Percentiles rank a stretch among this genome's conserved stretches.
These are phyloP conservation scores for Colossoma macropomum DNA, from an alignment of 2,113 vertebrate genomes.

Conservation along the genomic window DNA sequence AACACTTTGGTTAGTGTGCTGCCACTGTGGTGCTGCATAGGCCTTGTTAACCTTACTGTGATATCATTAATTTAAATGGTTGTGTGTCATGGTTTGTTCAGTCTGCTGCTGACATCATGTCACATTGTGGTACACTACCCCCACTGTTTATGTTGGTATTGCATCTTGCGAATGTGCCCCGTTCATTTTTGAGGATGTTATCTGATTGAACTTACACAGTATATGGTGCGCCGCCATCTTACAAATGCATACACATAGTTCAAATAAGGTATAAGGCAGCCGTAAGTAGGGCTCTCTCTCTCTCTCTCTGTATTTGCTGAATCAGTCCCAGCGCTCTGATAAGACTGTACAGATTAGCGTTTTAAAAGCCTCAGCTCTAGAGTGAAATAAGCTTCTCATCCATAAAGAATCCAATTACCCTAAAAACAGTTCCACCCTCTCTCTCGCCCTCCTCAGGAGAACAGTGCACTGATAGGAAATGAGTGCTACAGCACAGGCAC, in stretches of 20 bases:
- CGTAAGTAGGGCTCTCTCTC: not conserved
- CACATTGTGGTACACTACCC: not conserved
- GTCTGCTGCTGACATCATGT: not conserved
- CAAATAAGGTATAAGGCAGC: not conserved
- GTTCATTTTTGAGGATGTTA: not conserved
- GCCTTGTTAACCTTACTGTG: too few species aligned
- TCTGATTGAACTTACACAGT: too few species aligned
- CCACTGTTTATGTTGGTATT: not conserved
- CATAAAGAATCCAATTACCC: conserved; percentile 48
- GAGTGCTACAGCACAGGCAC: not conserved
- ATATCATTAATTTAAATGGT: too few species aligned
- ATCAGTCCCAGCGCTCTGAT: conserved; percentile 29
- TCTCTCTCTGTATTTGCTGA: conserved; percentile 26
- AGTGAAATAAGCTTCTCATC: conserved; percentile 43
- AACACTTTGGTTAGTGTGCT: too few species aligned
- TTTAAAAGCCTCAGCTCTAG: conserved; percentile 26
- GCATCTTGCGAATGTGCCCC: not conserved
- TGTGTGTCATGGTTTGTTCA: not conserved
- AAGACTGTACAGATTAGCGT: conserved; percentile 35
- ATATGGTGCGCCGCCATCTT: too few species aligned
- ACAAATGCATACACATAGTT: not conserved
- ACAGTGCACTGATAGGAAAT: not conserved
- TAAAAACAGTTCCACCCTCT: conserved; percentile 25
- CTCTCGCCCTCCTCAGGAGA: conserved; percentile 32
- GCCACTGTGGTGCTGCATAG: too few species aligned